These are phyloP conservation scores for Limnodromus scolopaceus DNA, from an alignment of 2,797 vertebrate species.

Conservation along the genomic window DNA sequence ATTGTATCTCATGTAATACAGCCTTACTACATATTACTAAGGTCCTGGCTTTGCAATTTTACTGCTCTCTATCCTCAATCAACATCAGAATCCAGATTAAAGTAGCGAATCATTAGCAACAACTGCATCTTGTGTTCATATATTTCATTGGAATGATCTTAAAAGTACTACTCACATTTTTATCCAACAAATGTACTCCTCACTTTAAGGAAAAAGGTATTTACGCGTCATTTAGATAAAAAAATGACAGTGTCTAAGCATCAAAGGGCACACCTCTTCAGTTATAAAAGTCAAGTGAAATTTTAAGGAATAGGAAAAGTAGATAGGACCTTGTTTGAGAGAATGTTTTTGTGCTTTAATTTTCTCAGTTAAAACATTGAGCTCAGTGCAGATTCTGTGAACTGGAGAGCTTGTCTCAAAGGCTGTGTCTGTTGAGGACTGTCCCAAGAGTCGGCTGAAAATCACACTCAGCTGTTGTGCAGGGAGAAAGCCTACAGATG, in stretches of 20 bases:
- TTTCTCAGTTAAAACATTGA: not conserved
- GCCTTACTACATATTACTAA: not conserved
- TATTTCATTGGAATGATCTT: not conserved
- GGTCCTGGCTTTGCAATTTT: not conserved
- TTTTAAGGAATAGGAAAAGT: not conserved
- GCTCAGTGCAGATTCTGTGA: not conserved
- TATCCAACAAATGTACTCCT: not conserved
- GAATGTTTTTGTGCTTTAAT: not conserved
- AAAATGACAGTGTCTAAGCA: not conserved
- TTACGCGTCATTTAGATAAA: not conserved
- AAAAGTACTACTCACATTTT: not conserved
- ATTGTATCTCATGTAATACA: not conserved
- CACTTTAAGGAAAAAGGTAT: not conserved
- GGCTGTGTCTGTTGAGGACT: not conserved
- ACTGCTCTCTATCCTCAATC: not conserved
- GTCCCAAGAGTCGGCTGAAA: not conserved
- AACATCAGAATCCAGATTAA: slow-evolving; percentile 17
- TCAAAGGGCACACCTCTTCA: not conserved
- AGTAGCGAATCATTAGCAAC: not conserved
- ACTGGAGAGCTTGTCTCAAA: not conserved
- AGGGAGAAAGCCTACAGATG: not conserved
- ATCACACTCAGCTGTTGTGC: not conserved
- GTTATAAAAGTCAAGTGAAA: not conserved
- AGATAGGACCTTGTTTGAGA: not conserved
- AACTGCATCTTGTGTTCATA: not conserved